Evolutionary conservation across 2,113 vertebrate species (phyloP).

Genomic region (Prietella phreatophila): DNA sequence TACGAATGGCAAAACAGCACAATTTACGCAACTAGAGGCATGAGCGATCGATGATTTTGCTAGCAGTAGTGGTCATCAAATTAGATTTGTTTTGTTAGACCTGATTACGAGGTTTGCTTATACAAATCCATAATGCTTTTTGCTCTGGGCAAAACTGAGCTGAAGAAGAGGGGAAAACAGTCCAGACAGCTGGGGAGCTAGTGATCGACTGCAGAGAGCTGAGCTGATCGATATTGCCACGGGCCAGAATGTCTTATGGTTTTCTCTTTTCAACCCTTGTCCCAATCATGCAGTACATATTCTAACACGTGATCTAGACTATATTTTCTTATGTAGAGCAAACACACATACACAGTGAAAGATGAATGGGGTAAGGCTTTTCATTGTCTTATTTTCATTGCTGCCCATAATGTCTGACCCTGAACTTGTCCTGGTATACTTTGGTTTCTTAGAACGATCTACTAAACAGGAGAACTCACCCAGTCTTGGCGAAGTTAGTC

Average conservation of each 20-base stretch:
- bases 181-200: slow-evolving; percentile 56
- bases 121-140: slow-evolving; percentile 61
- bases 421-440: background rate
- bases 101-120: slow-evolving; percentile 68
- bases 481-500: slow-evolving; percentile 99
- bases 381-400: background rate
- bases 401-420: background rate
- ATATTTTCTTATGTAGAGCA: slow-evolving; percentile 28
- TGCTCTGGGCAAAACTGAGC: slow-evolving; percentile 63
- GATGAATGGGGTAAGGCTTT: background rate
- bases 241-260: slow-evolving; percentile 69
- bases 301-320: slow-evolving; percentile 42
- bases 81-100: slow-evolving; percentile 74
- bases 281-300: slow-evolving; percentile 60
- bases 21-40: slow-evolving; percentile 32
- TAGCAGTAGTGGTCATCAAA: slow-evolving; percentile 69
- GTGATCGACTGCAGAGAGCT: slow-evolving; percentile 66
- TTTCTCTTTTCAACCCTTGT: slow-evolving; percentile 55
- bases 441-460: background rate
- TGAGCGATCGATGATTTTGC: slow-evolving; percentile 67
- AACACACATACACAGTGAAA: slow-evolving; percentile 34
- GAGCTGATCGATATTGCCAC: slow-evolving; percentile 64
- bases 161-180: slow-evolving; percentile 47
- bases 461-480: slow-evolving; percentile 75
- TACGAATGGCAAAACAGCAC: slow-evolving; percentile 57